Base-by-base conservation (phyloP, 2,113 vertebrate genomes). In the Platysteira castanea region DNA sequence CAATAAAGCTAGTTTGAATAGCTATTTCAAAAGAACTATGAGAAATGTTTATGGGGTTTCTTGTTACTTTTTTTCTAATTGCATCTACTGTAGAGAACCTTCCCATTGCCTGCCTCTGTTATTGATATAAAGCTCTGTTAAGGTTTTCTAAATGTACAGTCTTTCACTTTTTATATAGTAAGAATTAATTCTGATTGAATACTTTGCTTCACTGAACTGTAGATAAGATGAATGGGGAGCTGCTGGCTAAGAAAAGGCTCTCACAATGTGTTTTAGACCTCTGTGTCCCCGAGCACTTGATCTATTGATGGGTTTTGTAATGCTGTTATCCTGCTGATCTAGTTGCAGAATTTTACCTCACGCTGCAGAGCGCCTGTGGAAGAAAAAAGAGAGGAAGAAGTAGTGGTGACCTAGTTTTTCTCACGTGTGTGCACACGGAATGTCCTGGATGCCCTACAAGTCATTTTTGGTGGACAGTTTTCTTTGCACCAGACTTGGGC, bases 171-270 rank as follows among this genome's bases (percentile, higher is more conserved):
- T 95, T 77, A 17, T 78, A 53, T 37, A n/a, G 50, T 39, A 57
- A 57, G 64, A 84, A 84, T 70, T 90, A 90, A 77, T 90, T 71
- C 57, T 64, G 42, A 67, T 67, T 70, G 84, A 87, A 91, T 87
- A 70, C 50, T 93, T 37, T 54, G 56, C 60, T 94, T 95, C 65
- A 86, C 54, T 80, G 89, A 94, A 87, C 60, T 85, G 57, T 35
- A 80, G 86, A 84, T 88, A 93, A 96, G 94, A 95, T 93, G 90
- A 95, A 95, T 93, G 71, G 50, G 60, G n/a, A 93, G 76, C 90
- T 90, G 79, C 56, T 89, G 90, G 77, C 68, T 96, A 83, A 73
- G 89, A 84, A 92, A 95, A 61, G 84, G 71, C 33, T 31, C 76
- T 68, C 53, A 30, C n/a, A 59, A 54, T 67, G 81, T 60, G 59